A percentile compares a stretch with the other conserved stretches of the same genome.
phyloP scores from a whole-genome alignment of 2,113 vertebrate genomes.

The Brevimyrus niger region DNA sequence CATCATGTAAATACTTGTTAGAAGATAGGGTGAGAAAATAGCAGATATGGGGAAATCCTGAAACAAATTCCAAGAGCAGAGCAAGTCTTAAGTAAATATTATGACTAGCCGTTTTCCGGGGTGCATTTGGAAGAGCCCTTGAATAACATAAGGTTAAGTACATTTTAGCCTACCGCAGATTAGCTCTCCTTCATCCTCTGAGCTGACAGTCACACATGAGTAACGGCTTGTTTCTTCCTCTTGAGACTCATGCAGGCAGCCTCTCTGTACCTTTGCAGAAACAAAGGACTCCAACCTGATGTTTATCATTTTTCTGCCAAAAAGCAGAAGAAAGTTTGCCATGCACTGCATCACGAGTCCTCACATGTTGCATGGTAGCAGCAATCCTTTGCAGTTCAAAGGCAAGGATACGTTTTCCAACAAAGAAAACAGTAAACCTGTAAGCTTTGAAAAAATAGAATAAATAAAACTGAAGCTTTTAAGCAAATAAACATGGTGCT shows the following conservation, averaged over 20 bases:
- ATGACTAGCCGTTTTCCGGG: slow-evolving; percentile 46
- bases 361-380: slow-evolving; percentile 15
- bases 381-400: slow-evolving; percentile 24
- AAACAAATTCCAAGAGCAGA: slow-evolving; percentile 37
- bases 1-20: slow-evolving; percentile 27
- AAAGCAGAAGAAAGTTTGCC: not conserved
- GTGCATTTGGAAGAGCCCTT: slow-evolving; percentile 41
- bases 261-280: slow-evolving; percentile 16
- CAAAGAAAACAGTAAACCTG: slow-evolving; percentile 1
- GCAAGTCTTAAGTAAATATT: slow-evolving; percentile 43
- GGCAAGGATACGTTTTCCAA: slow-evolving; percentile 13
- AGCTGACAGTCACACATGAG: slow-evolving; percentile 13
- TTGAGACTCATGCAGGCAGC: not conserved
- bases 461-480: not conserved
- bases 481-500: not conserved
- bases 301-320: slow-evolving; percentile 31
- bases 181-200: slow-evolving; percentile 25
- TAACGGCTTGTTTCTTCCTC: slow-evolving; percentile 9
- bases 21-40: slow-evolving; percentile 29
- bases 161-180: slow-evolving; percentile 31
- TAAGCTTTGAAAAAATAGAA: not conserved
- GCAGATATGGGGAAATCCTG: slow-evolving; percentile 12
- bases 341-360: slow-evolving; percentile 13
- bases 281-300: slow-evolving; percentile 22
- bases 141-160: slow-evolving; percentile 36